Base-by-base conservation (phyloP, 2,113 vertebrate genomes). In the Oncorhynchus tshawytscha region DNA sequence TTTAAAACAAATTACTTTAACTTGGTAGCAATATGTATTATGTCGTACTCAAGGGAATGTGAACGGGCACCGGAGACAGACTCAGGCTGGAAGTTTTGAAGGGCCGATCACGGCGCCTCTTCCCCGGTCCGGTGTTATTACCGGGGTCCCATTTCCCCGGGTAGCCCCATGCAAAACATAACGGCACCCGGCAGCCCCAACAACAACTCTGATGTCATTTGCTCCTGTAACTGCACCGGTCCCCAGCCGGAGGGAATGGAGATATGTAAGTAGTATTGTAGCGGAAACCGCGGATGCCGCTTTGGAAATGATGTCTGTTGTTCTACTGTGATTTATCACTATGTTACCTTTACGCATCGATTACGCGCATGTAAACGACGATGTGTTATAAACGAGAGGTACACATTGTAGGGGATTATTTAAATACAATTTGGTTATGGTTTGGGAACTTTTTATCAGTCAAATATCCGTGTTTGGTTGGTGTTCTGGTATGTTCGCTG, bases 181-280 rank as follows among this genome's bases (percentile, higher is more conserved):
- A 92, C 93, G 89, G 92, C 88, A 84, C 89, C 88, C 88, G 91
- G 88, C 91, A 92, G 88, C 90, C 85, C 91, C 90, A 84, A 91
- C 91, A 93, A 91, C 57, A 20, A 18, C 90, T 93, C 94, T 93
- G 92, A 94, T 94, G 94, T 94, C 94, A 94, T 92, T 92, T 94
- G 93, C 91, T 94, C 91, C 89, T 94, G 92, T 91, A 95, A 95
- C 91, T 93, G 92, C 89, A 92, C 90, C 88, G 92, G 88, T 86
- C 91, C 92, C 90, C 93, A 93, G 80, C 90, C 92, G 89, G 92
- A 92, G 93, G 93, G 91, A 88, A 94, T 94, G 93, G 92, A 94
- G 88, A 94, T 93, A 93, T 94, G 93, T 94, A 80, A 94, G 93
- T 94, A 91, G 22, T 39, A 70, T 68, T 13, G 13, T n/a, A 16